Base-by-base conservation (phyloP, 2,113 vertebrate genomes). In the Embiotoca jacksoni region DNA sequence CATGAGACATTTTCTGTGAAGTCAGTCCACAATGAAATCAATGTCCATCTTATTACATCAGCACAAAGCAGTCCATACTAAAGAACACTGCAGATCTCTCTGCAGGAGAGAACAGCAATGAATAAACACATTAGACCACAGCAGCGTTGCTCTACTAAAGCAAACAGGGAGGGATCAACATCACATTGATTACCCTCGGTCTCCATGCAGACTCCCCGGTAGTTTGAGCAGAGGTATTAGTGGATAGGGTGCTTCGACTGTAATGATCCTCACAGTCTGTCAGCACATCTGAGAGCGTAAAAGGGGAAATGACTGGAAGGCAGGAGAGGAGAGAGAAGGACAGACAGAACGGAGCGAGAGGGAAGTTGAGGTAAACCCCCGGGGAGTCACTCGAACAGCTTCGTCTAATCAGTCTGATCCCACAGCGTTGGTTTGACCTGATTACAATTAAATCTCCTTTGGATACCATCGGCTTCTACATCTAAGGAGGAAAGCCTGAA, bases 391-490 rank as follows among this genome's bases (percentile, higher is more conserved):
- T 81, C 70, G 73, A 83, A 85, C 77, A 81, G 85, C 84, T 83
- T 80, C 62, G 58, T 87, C 78, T 88, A 84, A 90, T 92, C 92
- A 85, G 85, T 68, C 68, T 89, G 85, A 87, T 88, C 86, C 86
- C 79, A 69, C 55, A 64, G 85, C 81, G 83, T 69, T 63, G 75
- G 67, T 89, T 79, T 87, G 87, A 87, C 86, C 90, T 91, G 85
- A 91, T 91, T 92, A 79, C 61, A 82, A 84, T 85, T 73, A 80
- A 82, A 89, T 66, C 73, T 72, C 52, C 31, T 53, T 73, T 76
- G 71, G 61, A 80, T 66, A 36, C 55, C 63, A 61, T 64, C 56
- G 60, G 41, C 69, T 75, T 78, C 74, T 67, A 66, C n/a, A 37
- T 57, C 46, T 69, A 30, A 72, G 78, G 70, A 67, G 36, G 36